phyloP scores from a whole-genome alignment of 1,140 invertebrate genomes.

The Ruditapes philippinarum region DNA sequence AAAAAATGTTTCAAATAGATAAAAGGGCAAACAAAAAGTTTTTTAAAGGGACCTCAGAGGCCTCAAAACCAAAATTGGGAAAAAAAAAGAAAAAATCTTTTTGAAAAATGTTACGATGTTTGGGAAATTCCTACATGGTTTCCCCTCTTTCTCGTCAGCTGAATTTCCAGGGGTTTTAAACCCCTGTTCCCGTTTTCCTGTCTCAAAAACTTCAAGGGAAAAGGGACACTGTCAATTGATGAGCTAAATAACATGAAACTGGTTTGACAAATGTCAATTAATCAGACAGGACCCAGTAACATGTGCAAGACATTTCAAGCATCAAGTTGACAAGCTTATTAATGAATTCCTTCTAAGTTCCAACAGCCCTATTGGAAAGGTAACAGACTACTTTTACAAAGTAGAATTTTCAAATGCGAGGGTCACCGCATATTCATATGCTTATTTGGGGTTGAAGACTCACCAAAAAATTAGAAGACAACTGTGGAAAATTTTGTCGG shows the following conservation, averaged over 20 bases:
- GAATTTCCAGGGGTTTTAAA: slow-evolving; percentile 18
- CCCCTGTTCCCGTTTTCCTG: slow-evolving; percentile 20
- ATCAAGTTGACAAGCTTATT: slow-evolving; percentile 55
- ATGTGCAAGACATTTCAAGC: slow-evolving; percentile 19
- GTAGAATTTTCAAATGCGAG: slow-evolving; percentile 36
- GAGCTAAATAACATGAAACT: slow-evolving; percentile 6
- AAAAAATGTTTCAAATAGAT: too few species aligned
- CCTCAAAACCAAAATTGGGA: slow-evolving; percentile 40
- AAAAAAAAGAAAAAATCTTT: slow-evolving; percentile 30
- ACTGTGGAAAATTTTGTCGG: background rate
- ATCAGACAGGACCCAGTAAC: slow-evolving; percentile 57
- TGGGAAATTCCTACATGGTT: slow-evolving; percentile 50
- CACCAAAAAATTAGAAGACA: background rate
- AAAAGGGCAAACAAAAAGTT: too few species aligned
- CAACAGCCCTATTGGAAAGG: background rate
- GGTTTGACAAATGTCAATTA: slow-evolving; percentile 52
- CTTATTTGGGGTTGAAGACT: slow-evolving; percentile 36
- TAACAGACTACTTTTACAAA: slow-evolving; percentile 26
- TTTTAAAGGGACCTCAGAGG: slow-evolving; percentile 1
- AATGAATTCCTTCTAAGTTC: background rate
- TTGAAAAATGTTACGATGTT: background rate
- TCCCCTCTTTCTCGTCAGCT: slow-evolving; percentile 19
- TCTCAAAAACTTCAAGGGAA: background rate
- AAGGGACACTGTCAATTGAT: background rate
- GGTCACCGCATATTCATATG: slow-evolving; percentile 33